A percentile compares a stretch with the other conserved stretches of the same genome.
Evolutionary conservation across 2,888 invertebrate genomes (phyloP).

Genomic region (Orthonychiurus folsomi): DNA sequence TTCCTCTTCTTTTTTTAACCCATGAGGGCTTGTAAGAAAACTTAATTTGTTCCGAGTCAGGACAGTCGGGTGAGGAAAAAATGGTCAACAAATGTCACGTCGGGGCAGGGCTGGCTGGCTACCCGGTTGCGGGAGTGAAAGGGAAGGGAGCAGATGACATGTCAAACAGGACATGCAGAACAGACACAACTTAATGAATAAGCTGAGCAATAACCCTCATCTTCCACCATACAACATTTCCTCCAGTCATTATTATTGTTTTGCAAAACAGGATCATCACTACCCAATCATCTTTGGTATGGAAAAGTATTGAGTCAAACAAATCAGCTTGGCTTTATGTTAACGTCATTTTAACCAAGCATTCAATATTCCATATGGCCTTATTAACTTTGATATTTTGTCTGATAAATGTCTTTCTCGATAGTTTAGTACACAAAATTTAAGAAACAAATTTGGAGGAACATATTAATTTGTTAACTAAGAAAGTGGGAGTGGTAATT

Average conservation of each 20-base stretch:
- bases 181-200: background rate
- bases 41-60: background rate
- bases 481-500: too few species aligned
- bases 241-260: background rate
- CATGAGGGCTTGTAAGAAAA: conserved; percentile 2
- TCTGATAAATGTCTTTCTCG: too few species aligned
- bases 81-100: conserved; percentile 34
- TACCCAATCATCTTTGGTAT: background rate
- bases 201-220: background rate
- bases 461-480: too few species aligned
- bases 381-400: too few species aligned
- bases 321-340: too few species aligned
- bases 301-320: background rate
- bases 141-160: background rate
- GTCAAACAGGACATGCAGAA: background rate
- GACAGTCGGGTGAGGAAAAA: conserved; percentile 21
- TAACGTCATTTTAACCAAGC: background rate
- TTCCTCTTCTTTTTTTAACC: conserved; percentile 17
- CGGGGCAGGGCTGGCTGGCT: conserved; percentile 3
- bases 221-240: background rate
- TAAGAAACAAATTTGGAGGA: too few species aligned
- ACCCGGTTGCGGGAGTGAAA: background rate
- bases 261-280: background rate
- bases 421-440: too few species aligned
- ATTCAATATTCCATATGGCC: background rate